These are phyloP conservation scores for Agapornis canus DNA, from an alignment of 2,797 vertebrate genomes.

Conservation along the genomic window DNA sequence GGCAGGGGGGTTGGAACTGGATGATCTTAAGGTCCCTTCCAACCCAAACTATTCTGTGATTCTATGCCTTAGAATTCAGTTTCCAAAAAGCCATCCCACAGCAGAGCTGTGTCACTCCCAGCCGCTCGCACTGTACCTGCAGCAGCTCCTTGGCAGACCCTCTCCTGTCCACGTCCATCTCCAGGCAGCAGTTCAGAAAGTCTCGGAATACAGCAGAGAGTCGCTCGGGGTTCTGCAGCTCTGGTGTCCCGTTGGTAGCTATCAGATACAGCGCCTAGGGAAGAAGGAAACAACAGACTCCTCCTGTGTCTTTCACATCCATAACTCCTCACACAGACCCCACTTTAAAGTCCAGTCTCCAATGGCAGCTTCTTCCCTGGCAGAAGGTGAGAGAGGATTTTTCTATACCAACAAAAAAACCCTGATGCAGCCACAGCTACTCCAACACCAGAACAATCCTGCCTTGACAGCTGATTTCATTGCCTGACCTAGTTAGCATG, in stretches of 20 bases:
- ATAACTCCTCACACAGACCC: rapidly evolving
- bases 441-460: background rate
- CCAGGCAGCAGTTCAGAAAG: slow-evolving; percentile 89
- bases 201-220: slow-evolving; percentile 88
- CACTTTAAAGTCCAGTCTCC: background rate
- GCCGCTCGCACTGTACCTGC: slow-evolving; percentile 73
- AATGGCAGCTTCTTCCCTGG: background rate
- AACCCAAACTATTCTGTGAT: background rate
- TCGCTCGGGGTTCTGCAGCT: slow-evolving; percentile 90
- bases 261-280: slow-evolving; percentile 89
- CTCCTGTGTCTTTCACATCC: background rate
- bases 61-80: background rate
- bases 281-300: background rate
- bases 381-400: background rate
- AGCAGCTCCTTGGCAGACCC: slow-evolving; percentile 90
- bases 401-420: background rate
- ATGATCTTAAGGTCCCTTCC: too few species aligned
- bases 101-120: background rate
- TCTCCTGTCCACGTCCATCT: slow-evolving; percentile 90
- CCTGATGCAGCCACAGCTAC: background rate
- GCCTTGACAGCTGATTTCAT: background rate
- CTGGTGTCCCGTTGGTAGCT: slow-evolving; percentile 89
- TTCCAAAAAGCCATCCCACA: rapidly evolving
- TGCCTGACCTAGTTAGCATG: background rate
- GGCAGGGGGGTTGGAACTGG: too few species aligned